Evolutionary conservation across 2,888 invertebrate species (phyloP).

Genomic region (Griposia aprilina): DNA sequence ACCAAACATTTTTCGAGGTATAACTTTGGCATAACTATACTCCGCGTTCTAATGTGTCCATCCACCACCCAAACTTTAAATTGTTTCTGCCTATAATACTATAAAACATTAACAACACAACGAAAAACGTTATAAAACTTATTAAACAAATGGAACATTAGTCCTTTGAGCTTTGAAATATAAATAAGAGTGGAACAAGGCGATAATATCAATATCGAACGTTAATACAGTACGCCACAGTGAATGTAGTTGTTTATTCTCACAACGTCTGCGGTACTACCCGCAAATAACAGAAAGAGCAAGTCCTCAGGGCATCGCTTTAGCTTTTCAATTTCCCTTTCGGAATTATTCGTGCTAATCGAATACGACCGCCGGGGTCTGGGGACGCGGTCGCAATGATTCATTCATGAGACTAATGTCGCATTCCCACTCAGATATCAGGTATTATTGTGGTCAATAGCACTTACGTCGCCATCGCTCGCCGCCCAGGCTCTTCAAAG

Average conservation of each 20-base stretch:
- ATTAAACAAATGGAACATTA: slow-evolving; percentile 47
- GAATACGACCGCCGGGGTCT: slow-evolving; percentile 87
- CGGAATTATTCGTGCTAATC: slow-evolving; percentile 90
- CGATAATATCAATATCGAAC: slow-evolving; percentile 72
- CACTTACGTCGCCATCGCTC: slow-evolving; percentile 65
- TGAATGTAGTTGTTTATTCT: slow-evolving; percentile 86
- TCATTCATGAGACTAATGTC: slow-evolving; percentile 90
- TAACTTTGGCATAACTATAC: neutral
- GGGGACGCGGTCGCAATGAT: slow-evolving; percentile 86
- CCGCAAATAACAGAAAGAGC: slow-evolving; percentile 90
- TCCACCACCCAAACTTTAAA: neutral
- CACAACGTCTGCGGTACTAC: slow-evolving; percentile 79
- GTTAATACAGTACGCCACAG: slow-evolving; percentile 70
- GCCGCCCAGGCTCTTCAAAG: slow-evolving; percentile 12
- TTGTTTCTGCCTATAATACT: slow-evolving; percentile 1
- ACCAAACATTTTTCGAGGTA: no score
- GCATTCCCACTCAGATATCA: slow-evolving; percentile 82
- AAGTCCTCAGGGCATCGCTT: slow-evolving; percentile 89
- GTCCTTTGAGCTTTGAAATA: slow-evolving; percentile 52
- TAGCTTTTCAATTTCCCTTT: slow-evolving; percentile 91
- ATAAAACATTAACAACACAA: neutral
- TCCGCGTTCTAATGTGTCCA: neutral
- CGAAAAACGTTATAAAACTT: slow-evolving; percentile 20
- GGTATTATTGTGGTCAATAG: slow-evolving; percentile 78
- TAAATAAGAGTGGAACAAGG: slow-evolving; percentile 56